These are phyloP conservation scores for Myxocyprinus asiaticus DNA, from an alignment of 2,113 vertebrate species.

Conservation along the genomic window DNA sequence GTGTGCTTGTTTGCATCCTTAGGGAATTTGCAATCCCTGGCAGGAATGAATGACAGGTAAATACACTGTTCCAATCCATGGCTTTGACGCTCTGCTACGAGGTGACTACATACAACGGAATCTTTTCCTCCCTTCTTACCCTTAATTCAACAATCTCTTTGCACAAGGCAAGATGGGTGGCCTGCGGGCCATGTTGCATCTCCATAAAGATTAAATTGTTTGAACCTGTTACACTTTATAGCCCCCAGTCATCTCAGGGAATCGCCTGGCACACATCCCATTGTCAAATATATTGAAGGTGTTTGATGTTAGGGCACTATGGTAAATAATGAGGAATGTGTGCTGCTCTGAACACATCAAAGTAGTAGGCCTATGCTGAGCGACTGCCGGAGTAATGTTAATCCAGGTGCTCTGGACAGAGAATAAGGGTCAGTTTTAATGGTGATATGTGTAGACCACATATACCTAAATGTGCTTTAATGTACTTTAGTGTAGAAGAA, in stretches of 20 bases:
- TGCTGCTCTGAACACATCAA: conserved; percentile 69
- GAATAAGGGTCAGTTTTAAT: conserved; percentile 32
- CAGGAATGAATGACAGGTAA: conserved; percentile 16
- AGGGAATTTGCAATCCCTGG: conserved; percentile 1
- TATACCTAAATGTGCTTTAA: background rate
- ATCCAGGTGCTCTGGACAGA: conserved; percentile 32
- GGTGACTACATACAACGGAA: background rate
- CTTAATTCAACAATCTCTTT: conserved; percentile 2
- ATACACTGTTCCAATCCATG: background rate
- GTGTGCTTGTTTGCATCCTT: background rate
- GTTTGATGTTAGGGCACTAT: conserved; percentile 66
- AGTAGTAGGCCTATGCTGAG: conserved; percentile 60
- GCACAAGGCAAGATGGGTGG: conserved; percentile 11
- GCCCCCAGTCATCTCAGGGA: conserved; percentile 47
- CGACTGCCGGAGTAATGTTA: conserved; percentile 46
- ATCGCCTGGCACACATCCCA: conserved; percentile 49
- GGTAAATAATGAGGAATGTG: conserved; percentile 66
- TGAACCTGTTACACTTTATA: conserved; percentile 67
- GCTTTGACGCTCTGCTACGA: background rate
- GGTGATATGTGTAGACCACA: background rate
- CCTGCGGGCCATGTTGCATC: conserved; percentile 36
- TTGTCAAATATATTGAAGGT: conserved; percentile 70
- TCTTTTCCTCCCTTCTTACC: conserved; percentile 18
- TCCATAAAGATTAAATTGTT: conserved; percentile 60
- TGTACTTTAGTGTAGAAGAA: background rate